Conservation (phyloP, 2,797 vertebrate species). For the Cryptoblepharus egeriae region DNA sequence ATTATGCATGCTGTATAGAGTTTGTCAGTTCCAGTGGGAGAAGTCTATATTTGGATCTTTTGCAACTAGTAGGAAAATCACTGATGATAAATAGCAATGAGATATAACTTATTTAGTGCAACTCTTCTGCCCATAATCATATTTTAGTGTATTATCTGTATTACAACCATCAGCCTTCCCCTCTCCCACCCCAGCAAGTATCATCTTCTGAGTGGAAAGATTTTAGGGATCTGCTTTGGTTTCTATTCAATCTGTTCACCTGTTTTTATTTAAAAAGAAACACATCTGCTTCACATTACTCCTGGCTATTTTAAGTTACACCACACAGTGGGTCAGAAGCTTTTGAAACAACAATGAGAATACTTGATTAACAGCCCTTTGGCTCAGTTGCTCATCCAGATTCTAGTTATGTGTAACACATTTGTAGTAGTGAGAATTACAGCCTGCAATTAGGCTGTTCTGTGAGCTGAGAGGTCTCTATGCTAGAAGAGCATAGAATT, state of each 20-base stretch:
- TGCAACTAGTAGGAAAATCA: slow-evolving; percentile 45
- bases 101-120: slow-evolving; percentile 50
- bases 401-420: slow-evolving; percentile 26
- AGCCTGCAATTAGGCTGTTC: slow-evolving; percentile 10
- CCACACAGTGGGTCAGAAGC: slow-evolving; percentile 55
- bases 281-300: slow-evolving; percentile 66
- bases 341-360: slow-evolving; percentile 54
- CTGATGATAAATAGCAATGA: slow-evolving; percentile 36
- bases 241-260: slow-evolving; percentile 68
- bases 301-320: slow-evolving; percentile 64
- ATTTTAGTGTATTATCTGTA: slow-evolving; percentile 54
- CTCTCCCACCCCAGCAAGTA: not conserved
- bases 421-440: slow-evolving; percentile 28
- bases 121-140: slow-evolving; percentile 52
- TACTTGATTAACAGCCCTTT: slow-evolving; percentile 56
- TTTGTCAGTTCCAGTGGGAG: slow-evolving; percentile 39
- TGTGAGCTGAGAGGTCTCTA: not conserved
- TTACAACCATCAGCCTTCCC: slow-evolving; percentile 36
- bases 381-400: slow-evolving; percentile 27
- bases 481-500: not conserved
- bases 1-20: not conserved
- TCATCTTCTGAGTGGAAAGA: slow-evolving; percentile 62
- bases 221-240: slow-evolving; percentile 67
- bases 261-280: slow-evolving; percentile 69
- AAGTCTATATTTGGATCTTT: slow-evolving; percentile 33